Evolutionary conservation across 2,888 invertebrate species (phyloP), one percentile per base, ranked within the genome.

Genomic region (Agonopterix heracliana): DNA sequence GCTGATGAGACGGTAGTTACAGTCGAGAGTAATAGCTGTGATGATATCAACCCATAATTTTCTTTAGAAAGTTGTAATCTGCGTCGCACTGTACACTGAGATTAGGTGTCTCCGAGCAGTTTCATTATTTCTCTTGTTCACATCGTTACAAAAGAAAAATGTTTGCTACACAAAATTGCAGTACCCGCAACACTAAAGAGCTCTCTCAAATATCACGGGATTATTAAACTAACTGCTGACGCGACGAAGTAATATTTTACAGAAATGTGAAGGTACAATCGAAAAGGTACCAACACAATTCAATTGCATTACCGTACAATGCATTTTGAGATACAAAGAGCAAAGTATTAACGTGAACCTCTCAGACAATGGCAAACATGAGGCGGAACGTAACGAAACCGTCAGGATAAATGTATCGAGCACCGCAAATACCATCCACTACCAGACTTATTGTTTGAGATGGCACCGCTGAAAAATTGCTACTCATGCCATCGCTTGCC

Each of bases 341-440:
- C 62, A 63, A 69, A 69, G 70, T 75, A 79, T 78, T 78, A 79
- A 68, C 64, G 72, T 68, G 61, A 67, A 71, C 74, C 77, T 74
- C 68, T 81, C 78, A 81, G 81, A 83, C 82, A 79, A 81, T 78
- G 68, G 78, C 72, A 81, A 83, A 83, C 66, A 80, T 63, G 68
- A 71, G 54, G 64, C 69, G 70, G 72, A 76, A 80, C 70, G 67
- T 60, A 68, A 71, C 69, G 68, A 65, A 68, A 60, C 68, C 64
- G 68, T 68, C 71, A 69, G 67, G 61, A 71, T 76, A 79, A 81
- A 81, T 80, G 76, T 83, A 84, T 84, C 69, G 78, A 74, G 71
- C 69, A 70, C 78, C 71, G 60, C 65, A 65, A 75, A 76, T 74
- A 77, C 69, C 67, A 73, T 71, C 61, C 72, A 61, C 64, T 71